Evolutionary conservation across 1,140 invertebrate genomes (phyloP).

Genomic region (Maconellicoccus hirsutus): DNA sequence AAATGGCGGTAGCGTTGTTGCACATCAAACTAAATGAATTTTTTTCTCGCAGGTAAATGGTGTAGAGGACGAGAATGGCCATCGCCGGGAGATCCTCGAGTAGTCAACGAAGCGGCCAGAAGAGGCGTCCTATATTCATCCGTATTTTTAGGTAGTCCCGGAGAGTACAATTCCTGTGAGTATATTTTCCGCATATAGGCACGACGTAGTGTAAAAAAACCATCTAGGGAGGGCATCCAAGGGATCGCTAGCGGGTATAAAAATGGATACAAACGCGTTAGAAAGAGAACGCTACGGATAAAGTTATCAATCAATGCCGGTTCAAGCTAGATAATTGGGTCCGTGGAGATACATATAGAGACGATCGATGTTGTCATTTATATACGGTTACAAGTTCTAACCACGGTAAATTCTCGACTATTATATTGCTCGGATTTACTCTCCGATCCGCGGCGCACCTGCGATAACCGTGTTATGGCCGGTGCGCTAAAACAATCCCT

Average conservation of each 20-base stretch:
- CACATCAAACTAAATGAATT: no score
- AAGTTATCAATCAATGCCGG: conserved; percentile 19
- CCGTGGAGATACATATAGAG: conserved; percentile 14
- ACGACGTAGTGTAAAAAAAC: no score
- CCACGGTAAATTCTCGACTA: background rate
- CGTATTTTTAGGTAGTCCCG: conserved; percentile 78
- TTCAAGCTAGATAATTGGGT: conserved; percentile 16
- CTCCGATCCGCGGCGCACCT: background rate
- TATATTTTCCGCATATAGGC: conserved; percentile 23
- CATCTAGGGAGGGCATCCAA: no score
- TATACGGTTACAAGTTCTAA: conserved; percentile 6
- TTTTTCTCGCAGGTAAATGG: conserved; percentile 64
- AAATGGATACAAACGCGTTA: no score
- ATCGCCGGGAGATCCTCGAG: conserved; percentile 60
- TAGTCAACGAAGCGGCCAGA: conserved; percentile 55
- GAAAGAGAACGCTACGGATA: background rate
- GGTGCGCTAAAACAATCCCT: background rate
- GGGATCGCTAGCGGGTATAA: no score
- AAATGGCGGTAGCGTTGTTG: no score
- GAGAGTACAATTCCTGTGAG: conserved; percentile 47
- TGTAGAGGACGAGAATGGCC: conserved; percentile 77
- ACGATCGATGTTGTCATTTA: conserved; percentile 21
- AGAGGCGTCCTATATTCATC: conserved; percentile 69
- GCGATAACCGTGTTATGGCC: background rate
- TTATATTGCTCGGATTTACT: background rate